Base-by-base conservation (phyloP, 1,140 invertebrate genomes). In the Mactra quadrangularis region DNA sequence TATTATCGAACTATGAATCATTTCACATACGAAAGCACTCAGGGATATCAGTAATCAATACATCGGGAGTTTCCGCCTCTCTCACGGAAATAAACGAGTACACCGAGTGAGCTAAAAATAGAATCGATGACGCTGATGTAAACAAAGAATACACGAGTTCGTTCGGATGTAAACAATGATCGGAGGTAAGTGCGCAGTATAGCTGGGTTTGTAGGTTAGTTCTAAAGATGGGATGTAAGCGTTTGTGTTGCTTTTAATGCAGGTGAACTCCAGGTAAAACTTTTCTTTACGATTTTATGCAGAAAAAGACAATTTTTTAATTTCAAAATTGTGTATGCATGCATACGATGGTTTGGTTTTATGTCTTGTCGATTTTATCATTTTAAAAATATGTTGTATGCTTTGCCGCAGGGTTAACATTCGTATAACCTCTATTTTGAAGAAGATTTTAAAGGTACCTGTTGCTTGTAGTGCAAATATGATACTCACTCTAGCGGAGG, bases 101-200 rank as follows among this genome's bases (percentile, higher is more conserved):
- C 19, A n/a, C 6, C 15, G 60, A 25, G 60, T 64, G 41, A 64
- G 41, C 60, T 22, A 64, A 64, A 62, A 64, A 64, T 64, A 64
- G 60, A 15, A 64, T 45, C 25, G 31, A 41, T 64, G 60, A 64
- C 60, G 60, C 60, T 41, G 41, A 38, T 38, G 60, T 64, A 64
- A 64, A 64, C 60, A 64, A 64, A 38, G 35, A 64, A 64, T 45
- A 64, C 60, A 64, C 60, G 60, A 38, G 60, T 64, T 38, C 19
- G 7, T 15, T 6, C 25, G 35, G 19, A 33, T 60, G 3, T n/a
- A 27, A 62, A 62, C 29, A 27, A 11, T 62, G 13, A 7, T 27
- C 13, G 4, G 35, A 41, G 60, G 57, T 35, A 64, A 64, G 38
- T 64, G 60, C 60, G 35, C 15, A 41, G 38, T 41, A 7, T 41